phyloP scores from a whole-genome alignment of 2,888 invertebrate genomes.

The Cataglyphis rosenhaueri region DNA sequence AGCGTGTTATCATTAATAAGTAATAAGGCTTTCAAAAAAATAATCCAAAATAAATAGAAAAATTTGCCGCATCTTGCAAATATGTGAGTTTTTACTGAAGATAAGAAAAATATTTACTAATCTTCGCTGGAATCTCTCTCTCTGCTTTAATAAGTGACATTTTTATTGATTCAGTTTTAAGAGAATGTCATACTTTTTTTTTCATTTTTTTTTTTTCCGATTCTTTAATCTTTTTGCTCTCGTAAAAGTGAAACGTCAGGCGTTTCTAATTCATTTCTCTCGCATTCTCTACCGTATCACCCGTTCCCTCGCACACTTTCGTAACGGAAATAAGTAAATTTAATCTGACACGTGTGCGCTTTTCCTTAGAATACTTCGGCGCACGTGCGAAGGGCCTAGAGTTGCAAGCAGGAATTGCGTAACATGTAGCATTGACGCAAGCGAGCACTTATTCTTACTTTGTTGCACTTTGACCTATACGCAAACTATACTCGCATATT shows the following conservation, averaged over 20 bases:
- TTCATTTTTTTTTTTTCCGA: neutral
- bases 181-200: neutral
- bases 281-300: neutral
- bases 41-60: neutral
- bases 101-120: neutral
- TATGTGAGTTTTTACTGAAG: neutral
- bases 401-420: constrained; percentile 34
- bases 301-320: neutral
- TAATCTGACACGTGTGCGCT: constrained; percentile 39
- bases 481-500: neutral
- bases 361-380: constrained; percentile 27
- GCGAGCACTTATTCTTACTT: constrained; percentile 16
- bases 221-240: neutral
- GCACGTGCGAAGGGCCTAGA: constrained; percentile 34
- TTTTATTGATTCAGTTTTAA: neutral
- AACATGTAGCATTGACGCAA: constrained; percentile 15
- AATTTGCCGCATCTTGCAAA: neutral
- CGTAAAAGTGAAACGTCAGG: neutral
- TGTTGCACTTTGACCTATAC: constrained; percentile 18
- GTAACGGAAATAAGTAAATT: constrained; percentile 40
- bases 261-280: constrained; percentile 15
- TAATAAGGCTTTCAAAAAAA: neutral
- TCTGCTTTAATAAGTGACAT: neutral
- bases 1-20: neutral
- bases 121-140: neutral